Conservation (phyloP, 2,888 invertebrate species). For the Bombylius major region DNA sequence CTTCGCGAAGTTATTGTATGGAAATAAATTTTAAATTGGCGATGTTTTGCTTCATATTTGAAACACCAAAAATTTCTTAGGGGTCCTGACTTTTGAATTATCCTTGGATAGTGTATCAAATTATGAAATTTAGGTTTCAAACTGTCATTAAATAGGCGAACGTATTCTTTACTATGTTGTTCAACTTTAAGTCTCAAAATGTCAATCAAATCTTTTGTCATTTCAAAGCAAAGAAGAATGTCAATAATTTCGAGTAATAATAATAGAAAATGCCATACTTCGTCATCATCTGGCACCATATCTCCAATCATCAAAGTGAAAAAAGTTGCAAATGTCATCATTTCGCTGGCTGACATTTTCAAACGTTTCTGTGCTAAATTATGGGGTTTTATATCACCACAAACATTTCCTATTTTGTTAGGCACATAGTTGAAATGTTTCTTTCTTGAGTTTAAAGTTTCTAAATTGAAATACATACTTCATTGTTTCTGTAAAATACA, state of each 20-base stretch:
- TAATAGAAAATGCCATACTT: conserved; percentile 16
- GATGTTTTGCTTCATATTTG: conserved; percentile 16
- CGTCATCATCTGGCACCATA: conserved; percentile 15
- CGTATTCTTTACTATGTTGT: conserved; percentile 10
- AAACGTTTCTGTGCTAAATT: not conserved
- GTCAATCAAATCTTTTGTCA: conserved; percentile 5
- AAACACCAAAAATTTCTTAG: conserved; percentile 13
- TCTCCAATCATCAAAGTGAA: conserved; percentile 19
- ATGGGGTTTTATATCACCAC: not conserved
- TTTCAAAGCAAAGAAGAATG: conserved; percentile 10
- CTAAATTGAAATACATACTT: conserved; percentile 1
- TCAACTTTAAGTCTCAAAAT: conserved; percentile 8
- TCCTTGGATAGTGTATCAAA: conserved; percentile 15
- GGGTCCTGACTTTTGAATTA: conserved; percentile 13
- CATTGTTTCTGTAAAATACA: conserved; percentile 2
- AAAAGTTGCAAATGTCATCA: conserved; percentile 16
- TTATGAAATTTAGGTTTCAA: conserved; percentile 18
- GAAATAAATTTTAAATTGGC: conserved; percentile 16
- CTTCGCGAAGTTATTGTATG: conserved; percentile 18
- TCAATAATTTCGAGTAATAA: conserved; percentile 18
- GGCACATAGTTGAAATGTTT: not conserved
- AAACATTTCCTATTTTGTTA: conserved; percentile 3
- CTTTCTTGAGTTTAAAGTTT: conserved; percentile 3
- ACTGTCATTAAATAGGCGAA: conserved; percentile 15
- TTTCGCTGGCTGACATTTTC: conserved; percentile 16